Conservation (phyloP, 2,113 vertebrate genomes). For the Gavialis gangeticus region DNA sequence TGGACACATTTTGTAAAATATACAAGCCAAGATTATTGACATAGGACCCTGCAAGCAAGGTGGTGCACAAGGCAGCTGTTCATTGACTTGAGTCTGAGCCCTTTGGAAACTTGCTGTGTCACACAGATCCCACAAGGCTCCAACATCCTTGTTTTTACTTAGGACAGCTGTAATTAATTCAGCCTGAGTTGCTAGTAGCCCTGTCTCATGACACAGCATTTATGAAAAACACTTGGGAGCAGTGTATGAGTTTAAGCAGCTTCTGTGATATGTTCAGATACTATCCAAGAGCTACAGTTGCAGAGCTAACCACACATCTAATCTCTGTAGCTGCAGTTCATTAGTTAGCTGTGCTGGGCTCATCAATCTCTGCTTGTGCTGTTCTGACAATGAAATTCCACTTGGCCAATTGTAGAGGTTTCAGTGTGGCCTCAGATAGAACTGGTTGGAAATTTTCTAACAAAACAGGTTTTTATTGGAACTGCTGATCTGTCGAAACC, state of each 20-base stretch:
- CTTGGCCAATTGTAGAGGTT: background rate
- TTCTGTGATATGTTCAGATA: background rate
- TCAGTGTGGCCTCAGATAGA: background rate
- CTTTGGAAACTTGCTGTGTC: background rate
- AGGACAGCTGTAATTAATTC: background rate
- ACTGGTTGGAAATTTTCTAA: too few species aligned
- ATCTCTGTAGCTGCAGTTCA: background rate
- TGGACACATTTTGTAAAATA: too few species aligned
- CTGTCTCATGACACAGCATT: background rate
- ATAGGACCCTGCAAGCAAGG: too few species aligned
- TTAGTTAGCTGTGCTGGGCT: background rate
- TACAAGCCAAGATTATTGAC: too few species aligned
- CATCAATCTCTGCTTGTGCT: background rate
- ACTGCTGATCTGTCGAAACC: too few species aligned
- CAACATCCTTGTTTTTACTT: background rate
- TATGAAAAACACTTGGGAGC: background rate
- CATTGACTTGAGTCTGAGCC: background rate
- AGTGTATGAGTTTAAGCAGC: background rate
- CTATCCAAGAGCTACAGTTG: background rate
- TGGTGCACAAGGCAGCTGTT: too few species aligned
- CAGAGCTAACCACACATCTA: background rate
- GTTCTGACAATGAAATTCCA: background rate
- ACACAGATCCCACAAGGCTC: background rate
- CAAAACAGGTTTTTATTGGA: too few species aligned
- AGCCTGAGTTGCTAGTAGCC: background rate